Evolutionary conservation across 2,113 vertebrate genomes (phyloP).

Genomic region (Camarhynchus parvulus): DNA sequence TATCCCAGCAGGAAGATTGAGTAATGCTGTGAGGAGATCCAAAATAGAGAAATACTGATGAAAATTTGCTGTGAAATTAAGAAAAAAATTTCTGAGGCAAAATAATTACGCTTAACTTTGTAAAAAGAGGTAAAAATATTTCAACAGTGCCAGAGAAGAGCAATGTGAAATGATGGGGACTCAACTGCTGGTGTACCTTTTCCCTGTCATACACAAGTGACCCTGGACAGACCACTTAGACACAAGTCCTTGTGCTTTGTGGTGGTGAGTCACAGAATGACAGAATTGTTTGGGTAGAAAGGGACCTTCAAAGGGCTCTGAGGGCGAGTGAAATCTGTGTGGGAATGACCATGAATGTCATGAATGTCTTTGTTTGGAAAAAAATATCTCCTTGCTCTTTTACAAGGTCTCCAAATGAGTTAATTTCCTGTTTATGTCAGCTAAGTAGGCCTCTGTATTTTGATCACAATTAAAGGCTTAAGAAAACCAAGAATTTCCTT

Average conservation of each 20-base stretch:
- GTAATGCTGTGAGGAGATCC: not conserved
- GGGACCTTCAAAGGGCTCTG: not conserved
- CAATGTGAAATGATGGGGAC: not conserved
- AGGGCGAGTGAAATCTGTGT: not conserved
- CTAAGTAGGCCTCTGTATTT: not conserved
- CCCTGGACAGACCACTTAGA: not conserved
- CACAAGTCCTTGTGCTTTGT: not conserved
- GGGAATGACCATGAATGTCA: not conserved
- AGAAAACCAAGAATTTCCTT: not conserved
- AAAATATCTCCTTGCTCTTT: not conserved
- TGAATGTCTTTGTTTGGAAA: not conserved
- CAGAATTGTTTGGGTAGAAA: not conserved
- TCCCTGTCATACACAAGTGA: not conserved
- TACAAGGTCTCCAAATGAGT: not conserved
- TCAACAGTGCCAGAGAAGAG: not conserved
- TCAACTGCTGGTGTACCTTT: not conserved
- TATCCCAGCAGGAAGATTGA: not conserved
- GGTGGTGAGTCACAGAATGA: not conserved
- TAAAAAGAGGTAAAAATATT: not conserved
- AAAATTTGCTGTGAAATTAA: not conserved
- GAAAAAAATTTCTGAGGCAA: not conserved
- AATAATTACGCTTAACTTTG: not conserved
- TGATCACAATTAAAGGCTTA: not conserved
- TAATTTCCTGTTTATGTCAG: constrained; percentile 20
- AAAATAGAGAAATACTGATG: not conserved